phyloP scores from a whole-genome alignment of 1,140 invertebrate species.

The Trichomalopsis sarcophagae region DNA sequence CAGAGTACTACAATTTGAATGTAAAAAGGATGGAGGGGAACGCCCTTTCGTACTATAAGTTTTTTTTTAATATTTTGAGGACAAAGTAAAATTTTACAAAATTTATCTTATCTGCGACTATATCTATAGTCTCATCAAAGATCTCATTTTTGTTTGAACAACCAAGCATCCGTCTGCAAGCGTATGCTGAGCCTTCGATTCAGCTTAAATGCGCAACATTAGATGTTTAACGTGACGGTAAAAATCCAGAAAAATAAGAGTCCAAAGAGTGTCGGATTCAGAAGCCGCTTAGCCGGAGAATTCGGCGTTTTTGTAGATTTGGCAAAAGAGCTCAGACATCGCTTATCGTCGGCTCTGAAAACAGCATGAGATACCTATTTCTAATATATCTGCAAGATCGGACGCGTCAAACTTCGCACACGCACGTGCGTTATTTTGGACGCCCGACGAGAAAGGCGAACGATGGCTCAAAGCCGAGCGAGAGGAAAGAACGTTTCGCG shows the following conservation, averaged over 20 bases:
- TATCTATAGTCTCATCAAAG: too few relatives aligned
- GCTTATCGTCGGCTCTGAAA: background rate
- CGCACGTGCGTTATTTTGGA: background rate
- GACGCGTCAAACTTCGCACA: background rate
- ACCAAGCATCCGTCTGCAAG: too few relatives aligned
- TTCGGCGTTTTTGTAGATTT: background rate
- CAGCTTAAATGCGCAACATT: background rate
- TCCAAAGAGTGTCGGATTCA: background rate
- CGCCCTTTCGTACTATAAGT: background rate
- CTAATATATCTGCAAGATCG: background rate
- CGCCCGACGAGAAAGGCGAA: too few relatives aligned
- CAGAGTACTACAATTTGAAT: too few relatives aligned
- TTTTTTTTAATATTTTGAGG: too few relatives aligned
- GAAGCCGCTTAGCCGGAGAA: background rate
- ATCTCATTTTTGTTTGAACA: too few relatives aligned
- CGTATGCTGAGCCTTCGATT: background rate
- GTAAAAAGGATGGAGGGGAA: background rate
- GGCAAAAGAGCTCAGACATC: background rate
- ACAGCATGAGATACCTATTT: background rate
- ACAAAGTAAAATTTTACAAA: too few relatives aligned
- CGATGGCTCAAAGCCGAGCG: background rate
- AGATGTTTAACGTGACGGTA: background rate
- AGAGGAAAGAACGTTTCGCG: constrained; percentile 63
- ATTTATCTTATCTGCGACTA: too few relatives aligned
- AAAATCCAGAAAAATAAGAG: background rate